phyloP scores from a whole-genome alignment of 2,888 invertebrate species.

The Drosophila pseudotalamancana region DNA sequence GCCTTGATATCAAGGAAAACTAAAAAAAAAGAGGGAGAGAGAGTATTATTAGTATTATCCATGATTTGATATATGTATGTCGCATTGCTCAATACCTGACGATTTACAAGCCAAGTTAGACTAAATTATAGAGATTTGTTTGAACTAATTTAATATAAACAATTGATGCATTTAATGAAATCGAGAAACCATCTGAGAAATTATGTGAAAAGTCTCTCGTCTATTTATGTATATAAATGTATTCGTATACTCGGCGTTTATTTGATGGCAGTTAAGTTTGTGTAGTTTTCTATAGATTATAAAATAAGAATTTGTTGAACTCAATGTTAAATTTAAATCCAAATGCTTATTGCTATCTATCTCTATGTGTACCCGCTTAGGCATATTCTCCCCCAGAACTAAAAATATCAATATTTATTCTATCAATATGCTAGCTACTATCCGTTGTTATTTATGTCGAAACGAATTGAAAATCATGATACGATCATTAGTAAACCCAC shows the following conservation, averaged over 20 bases:
- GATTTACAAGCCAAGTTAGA: conserved; percentile 29
- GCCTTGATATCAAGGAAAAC: conserved; percentile 16
- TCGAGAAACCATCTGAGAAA: background rate
- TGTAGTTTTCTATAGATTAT: conserved; percentile 57
- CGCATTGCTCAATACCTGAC: conserved; percentile 49
- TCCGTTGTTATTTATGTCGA: conserved; percentile 32
- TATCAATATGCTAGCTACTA: background rate
- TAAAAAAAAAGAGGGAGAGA: background rate
- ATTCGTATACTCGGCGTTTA: conserved; percentile 36
- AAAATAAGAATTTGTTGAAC: conserved; percentile 37
- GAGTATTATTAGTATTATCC: conserved; percentile 16
- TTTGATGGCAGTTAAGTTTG: conserved; percentile 64
- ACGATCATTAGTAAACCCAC: conserved; percentile 55
- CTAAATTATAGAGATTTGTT: background rate
- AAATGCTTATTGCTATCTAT: conserved; percentile 46
- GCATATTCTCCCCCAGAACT: conserved; percentile 13
- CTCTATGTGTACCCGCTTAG: conserved; percentile 35
- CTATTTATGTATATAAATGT: conserved; percentile 22
- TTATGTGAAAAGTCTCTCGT: conserved; percentile 4
- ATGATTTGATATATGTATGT: conserved; percentile 11
- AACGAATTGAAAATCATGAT: conserved; percentile 9
- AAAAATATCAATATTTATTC: conserved; percentile 6
- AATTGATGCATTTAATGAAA: background rate
- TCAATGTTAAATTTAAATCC: conserved; percentile 15
- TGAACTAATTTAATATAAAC: background rate